phyloP scores from a whole-genome alignment of 2,113 vertebrate species.

The Gambusia holbrooki region DNA sequence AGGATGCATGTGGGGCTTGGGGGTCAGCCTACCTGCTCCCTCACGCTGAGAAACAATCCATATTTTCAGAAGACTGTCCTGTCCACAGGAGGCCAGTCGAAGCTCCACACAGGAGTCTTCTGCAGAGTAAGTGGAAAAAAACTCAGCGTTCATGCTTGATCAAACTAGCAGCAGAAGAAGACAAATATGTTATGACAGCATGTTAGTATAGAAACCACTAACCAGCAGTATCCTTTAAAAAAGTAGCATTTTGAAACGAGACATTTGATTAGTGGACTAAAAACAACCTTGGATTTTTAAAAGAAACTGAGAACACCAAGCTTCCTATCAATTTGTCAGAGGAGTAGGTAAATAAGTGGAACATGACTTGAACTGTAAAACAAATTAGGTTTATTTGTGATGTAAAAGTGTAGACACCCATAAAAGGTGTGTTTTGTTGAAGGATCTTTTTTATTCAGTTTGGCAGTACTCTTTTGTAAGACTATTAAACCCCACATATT shows the following conservation, averaged over 20 bases:
- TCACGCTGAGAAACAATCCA: constrained; percentile 83
- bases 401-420: too few species aligned
- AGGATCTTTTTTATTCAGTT: too few species aligned
- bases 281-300: neutral
- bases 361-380: too few species aligned
- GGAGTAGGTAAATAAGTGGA: too few species aligned
- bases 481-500: neutral
- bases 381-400: neutral
- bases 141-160: constrained; percentile 11
- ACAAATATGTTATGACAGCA: constrained; percentile 16
- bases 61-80: constrained; percentile 87
- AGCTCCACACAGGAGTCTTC: constrained; percentile 75
- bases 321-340: neutral
- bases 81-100: constrained; percentile 89
- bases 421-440: too few species aligned
- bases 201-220: constrained; percentile 7
- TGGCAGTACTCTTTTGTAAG: too few species aligned
- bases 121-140: constrained; percentile 54
- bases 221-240: neutral
- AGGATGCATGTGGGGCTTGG: neutral
- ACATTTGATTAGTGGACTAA: neutral
- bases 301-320: neutral
- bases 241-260: neutral
- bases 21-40: constrained; percentile 77
- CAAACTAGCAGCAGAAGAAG: constrained; percentile 16